phyloP scores from a whole-genome alignment of 2,888 invertebrate genomes.

The Exephanes ischioxanthus region DNA sequence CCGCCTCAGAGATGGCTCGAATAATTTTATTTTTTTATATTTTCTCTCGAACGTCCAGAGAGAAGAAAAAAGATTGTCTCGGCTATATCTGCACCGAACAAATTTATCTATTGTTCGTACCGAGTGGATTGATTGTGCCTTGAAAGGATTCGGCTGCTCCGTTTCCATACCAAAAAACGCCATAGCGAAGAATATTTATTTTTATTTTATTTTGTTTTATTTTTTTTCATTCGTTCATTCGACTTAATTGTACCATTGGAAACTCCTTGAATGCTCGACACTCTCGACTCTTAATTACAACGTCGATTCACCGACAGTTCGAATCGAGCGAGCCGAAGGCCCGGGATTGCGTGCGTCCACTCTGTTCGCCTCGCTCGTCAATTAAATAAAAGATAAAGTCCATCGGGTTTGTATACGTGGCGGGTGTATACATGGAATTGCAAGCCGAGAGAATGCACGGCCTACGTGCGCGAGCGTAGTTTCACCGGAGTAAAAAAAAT shows the following conservation, averaged over 20 bases:
- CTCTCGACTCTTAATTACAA: constrained; percentile 64
- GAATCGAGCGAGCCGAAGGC: constrained; percentile 36
- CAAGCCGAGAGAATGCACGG: constrained; percentile 16
- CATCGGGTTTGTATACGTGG: constrained; percentile 33
- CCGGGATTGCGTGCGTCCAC: constrained; percentile 31
- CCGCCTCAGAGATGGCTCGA: background rate
- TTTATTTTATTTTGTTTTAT: background rate
- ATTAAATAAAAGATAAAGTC: constrained; percentile 67
- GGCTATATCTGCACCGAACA: background rate
- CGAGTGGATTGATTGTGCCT: constrained; percentile 5
- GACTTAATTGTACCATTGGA: constrained; percentile 23
- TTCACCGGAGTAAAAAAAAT: constrained; percentile 6
- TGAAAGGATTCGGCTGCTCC: constrained; percentile 4
- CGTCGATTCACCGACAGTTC: constrained; percentile 41
- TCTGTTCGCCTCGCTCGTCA: constrained; percentile 61
- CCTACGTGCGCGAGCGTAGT: constrained; percentile 34
- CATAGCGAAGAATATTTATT: constrained; percentile 6
- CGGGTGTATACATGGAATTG: constrained; percentile 12
- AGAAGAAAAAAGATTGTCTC: background rate
- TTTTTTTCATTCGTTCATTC: constrained; percentile 24
- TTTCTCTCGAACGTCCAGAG: background rate
- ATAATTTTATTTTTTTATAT: background rate
- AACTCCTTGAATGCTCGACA: constrained; percentile 57
- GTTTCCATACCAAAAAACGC: background rate
- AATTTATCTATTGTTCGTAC: constrained; percentile 4